phyloP scores from a whole-genome alignment of 2,113 vertebrate genomes.

The Thamnaconus septentrionalis region DNA sequence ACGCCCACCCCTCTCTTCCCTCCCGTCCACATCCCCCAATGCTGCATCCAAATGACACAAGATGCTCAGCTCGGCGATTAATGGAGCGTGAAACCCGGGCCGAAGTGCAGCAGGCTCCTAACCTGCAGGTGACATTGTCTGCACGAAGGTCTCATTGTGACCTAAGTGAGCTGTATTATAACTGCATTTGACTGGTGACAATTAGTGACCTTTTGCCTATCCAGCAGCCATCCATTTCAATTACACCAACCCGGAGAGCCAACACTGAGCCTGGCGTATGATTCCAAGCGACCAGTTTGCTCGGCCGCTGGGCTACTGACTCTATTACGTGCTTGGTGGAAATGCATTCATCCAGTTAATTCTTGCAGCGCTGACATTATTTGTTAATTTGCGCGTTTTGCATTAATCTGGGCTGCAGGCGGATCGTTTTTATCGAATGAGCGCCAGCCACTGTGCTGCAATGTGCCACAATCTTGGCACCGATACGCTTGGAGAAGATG shows the following conservation, averaged over 20 bases:
- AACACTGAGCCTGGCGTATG: constrained; percentile 17
- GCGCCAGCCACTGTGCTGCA: too few species aligned
- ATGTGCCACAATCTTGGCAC: too few species aligned
- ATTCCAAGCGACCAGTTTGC: neutral
- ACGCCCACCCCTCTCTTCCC: constrained; percentile 24
- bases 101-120: constrained; percentile 66
- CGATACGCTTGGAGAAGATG: too few species aligned
- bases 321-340: too few species aligned
- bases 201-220: constrained; percentile 76
- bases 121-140: constrained; percentile 66
- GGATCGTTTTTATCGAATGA: too few species aligned
- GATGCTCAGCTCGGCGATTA: constrained; percentile 69
- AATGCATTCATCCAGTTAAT: too few species aligned
- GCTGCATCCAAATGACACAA: constrained; percentile 19
- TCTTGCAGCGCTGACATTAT: too few species aligned
- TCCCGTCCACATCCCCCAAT: neutral
- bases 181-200: constrained; percentile 75
- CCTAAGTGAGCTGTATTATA: constrained; percentile 63
- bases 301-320: too few species aligned
- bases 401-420: too few species aligned
- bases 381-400: too few species aligned
- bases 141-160: constrained; percentile 60
- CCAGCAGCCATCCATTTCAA: constrained; percentile 70
- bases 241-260: constrained; percentile 44
- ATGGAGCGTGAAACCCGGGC: constrained; percentile 69